Percentiles rank a stretch among this genome's conserved stretches.
Conservation (phyloP, 2,797 vertebrate genomes). For the Girardinus metallicus region DNA sequence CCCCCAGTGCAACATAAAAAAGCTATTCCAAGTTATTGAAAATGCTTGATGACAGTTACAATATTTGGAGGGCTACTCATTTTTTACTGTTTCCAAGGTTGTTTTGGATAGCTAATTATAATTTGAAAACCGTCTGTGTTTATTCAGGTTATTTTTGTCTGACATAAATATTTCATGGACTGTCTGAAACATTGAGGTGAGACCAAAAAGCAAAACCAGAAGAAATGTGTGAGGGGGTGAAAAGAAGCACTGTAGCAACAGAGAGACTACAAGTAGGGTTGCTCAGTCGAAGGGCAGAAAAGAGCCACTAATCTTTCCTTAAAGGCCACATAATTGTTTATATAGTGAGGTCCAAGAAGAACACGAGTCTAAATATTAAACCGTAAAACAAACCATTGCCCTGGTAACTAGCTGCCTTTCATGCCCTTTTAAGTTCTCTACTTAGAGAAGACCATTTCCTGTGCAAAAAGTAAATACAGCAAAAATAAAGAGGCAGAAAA, state of each 20-base stretch:
- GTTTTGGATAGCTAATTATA: neutral
- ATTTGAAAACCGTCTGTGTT: neutral
- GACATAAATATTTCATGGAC: neutral
- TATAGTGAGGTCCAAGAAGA: conserved; percentile 39
- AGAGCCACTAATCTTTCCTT: conserved; percentile 31
- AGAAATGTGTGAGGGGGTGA: neutral
- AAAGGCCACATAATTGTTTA: conserved; percentile 46
- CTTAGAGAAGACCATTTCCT: conserved; percentile 15
- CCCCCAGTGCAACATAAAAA: neutral
- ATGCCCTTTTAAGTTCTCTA: conserved; percentile 24
- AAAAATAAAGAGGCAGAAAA: conserved; percentile 32
- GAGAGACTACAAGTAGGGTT: conserved; percentile 19
- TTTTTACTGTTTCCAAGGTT: neutral
- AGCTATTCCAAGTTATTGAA: neutral
- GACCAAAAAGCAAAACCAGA: neutral
- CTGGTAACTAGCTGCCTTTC: conserved; percentile 17
- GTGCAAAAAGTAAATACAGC: conserved; percentile 15
- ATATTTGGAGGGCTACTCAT: neutral
- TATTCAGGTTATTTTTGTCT: neutral
- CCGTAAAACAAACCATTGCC: conserved; percentile 53
- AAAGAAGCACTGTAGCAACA: neutral
- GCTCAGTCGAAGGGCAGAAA: conserved; percentile 24
- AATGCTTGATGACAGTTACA: neutral
- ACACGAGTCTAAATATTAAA: conserved; percentile 63
- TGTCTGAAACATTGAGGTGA: neutral